Conservation (phyloP, 2,797 vertebrate genomes). For the Danio aesculapii region DNA sequence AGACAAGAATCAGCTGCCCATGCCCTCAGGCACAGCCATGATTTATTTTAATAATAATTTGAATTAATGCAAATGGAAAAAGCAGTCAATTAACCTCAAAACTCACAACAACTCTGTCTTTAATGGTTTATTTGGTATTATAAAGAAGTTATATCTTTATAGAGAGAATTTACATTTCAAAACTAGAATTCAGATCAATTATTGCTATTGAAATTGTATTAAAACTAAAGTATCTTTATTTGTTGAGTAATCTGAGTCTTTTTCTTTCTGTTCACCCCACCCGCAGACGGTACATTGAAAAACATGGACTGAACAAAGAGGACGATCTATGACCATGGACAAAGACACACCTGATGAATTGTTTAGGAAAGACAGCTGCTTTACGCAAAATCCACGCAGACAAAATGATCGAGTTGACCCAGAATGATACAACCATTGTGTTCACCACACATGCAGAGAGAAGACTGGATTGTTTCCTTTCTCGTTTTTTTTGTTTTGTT, state of each 20-base stretch:
- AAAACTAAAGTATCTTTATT: background rate
- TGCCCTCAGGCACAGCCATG: no score
- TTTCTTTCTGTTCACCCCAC: conserved; percentile 31
- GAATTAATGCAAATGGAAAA: no score
- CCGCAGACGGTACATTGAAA: conserved; percentile 81
- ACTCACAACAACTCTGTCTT: no score
- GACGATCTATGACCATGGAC: conserved; percentile 70
- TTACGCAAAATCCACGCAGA: conserved; percentile 62
- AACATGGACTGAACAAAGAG: conserved; percentile 78
- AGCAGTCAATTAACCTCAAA: no score
- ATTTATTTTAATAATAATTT: no score
- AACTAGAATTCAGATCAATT: no score
- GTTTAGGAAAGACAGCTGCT: conserved; percentile 52
- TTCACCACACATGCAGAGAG: conserved; percentile 59
- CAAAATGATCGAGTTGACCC: conserved; percentile 47
- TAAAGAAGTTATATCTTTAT: no score
- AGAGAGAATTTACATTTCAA: no score
- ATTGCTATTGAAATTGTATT: background rate
- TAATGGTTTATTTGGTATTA: no score
- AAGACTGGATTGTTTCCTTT: conserved; percentile 72
- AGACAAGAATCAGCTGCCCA: no score
- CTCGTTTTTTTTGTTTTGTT: conserved; percentile 30
- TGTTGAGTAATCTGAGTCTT: conserved; percentile 19
- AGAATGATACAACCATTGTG: conserved; percentile 51
- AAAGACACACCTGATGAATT: conserved; percentile 37